Base-by-base conservation (phyloP, 2,113 vertebrate genomes). In the Lucifuga dentata region DNA sequence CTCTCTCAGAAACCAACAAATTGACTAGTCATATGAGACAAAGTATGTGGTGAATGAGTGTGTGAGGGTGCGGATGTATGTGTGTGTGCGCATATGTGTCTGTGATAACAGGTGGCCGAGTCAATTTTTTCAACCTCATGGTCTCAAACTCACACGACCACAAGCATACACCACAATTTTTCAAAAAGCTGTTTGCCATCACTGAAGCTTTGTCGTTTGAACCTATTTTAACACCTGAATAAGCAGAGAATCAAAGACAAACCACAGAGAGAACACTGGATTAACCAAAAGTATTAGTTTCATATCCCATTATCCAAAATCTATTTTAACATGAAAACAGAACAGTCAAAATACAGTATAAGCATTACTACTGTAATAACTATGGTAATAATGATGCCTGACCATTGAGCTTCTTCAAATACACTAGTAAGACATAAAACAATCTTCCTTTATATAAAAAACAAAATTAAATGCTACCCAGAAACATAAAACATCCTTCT, bases 111-210 rank as follows among this genome's bases (percentile, higher is more conserved):
- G 86, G 85, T 83, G 86, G 86, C 68, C 77, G 80, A 78, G 76
- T 88, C 78, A 85, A 73, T 48, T 44, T 73, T 52, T 74, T 73
- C 85, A 81, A 90, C 81, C 87, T 76, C 80, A 68, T 45, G 68
- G 73, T 81, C 62, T 73, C 74, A 83, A 81, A 84, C 1, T 61
- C 61, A 67, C 23, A 44, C 36, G 15, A 13, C 45, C 40, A n/a
- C 82, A 55, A 56, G 40, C 32, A 38, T 2, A 17, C 33, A 39
- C 44, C 36, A 36, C 29, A 5, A 41, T 39, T 43, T 52, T 19
- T 49, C 16, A 17, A 10, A 61, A 49, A 49, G 57, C 19, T 38
- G 20, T 55, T 4, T 16, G 32, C 56, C 43, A 44, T 59, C 40
- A 38, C 45, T 40, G 44, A 51, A 29, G 16, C 21, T 51, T 53